phyloP scores from a whole-genome alignment of 2,888 invertebrate species.

The Drosophila dives region DNA sequence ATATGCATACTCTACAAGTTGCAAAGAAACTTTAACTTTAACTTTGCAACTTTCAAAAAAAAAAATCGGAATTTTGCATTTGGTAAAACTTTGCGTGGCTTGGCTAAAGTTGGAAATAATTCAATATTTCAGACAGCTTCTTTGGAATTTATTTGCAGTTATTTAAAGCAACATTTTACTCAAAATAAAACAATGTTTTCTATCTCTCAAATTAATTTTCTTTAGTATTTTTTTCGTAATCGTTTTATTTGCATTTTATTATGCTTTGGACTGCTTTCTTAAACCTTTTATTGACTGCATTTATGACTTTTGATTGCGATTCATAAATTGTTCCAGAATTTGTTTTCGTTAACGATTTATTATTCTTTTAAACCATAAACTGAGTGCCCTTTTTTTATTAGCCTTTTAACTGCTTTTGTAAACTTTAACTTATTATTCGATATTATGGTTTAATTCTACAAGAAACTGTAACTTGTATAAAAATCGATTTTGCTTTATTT shows the following conservation, averaged over 20 bases:
- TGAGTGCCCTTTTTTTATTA: not conserved
- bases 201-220: too few relatives aligned
- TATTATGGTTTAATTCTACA: not conserved
- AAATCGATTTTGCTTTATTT: not conserved
- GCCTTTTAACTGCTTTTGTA: not conserved
- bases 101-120: not conserved
- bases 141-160: not conserved
- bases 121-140: not conserved
- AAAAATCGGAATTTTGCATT: not conserved
- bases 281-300: slow-evolving; percentile 9
- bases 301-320: not conserved
- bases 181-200: not conserved
- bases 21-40: slow-evolving; percentile 23
- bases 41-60: not conserved
- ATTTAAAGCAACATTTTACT: not conserved
- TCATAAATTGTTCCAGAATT: not conserved
- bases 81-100: not conserved
- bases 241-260: not conserved
- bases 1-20: not conserved
- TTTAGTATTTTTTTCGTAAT: slow-evolving; percentile 7
- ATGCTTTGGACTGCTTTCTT: not conserved
- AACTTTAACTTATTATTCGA: not conserved
- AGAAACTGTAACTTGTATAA: not conserved
- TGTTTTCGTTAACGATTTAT: not conserved
- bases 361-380: not conserved